A percentile compares a stretch with the other conserved stretches of the same genome.
phyloP scores from a whole-genome alignment of 2,888 invertebrate species.

The Polyploca ridens region DNA sequence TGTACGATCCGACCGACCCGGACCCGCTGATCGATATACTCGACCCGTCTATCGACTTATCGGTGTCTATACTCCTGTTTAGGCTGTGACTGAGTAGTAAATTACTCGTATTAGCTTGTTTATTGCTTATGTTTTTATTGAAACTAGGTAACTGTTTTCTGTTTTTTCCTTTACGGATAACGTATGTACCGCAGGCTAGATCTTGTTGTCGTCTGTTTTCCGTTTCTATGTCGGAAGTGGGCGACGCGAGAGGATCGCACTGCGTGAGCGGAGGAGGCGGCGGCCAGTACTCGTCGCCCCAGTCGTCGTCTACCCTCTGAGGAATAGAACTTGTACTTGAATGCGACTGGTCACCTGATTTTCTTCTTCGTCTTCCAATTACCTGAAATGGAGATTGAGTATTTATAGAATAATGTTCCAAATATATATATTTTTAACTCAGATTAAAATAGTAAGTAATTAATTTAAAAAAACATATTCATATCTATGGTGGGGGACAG shows the following conservation, averaged over 20 bases:
- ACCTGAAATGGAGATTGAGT: conserved; percentile 69
- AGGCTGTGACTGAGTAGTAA: conserved; percentile 76
- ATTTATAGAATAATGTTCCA: too few relatives aligned
- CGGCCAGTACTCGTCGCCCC: conserved; percentile 88
- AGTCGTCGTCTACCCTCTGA: conserved; percentile 85
- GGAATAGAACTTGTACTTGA: conserved; percentile 90
- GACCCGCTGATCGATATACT: conserved; percentile 81
- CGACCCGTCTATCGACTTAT: conserved; percentile 78
- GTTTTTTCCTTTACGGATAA: conserved; percentile 90
- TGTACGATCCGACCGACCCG: conserved; percentile 84
- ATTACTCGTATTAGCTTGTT: conserved; percentile 61
- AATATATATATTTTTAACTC: too few relatives aligned
- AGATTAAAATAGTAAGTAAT: too few relatives aligned
- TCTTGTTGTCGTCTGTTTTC: conserved; percentile 68
- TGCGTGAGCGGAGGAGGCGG: conserved; percentile 88
- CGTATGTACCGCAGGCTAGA: conserved; percentile 88
- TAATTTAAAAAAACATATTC: too few relatives aligned
- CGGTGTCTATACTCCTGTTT: conserved; percentile 76
- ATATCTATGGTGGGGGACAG: too few relatives aligned
- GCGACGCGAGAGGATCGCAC: conserved; percentile 87
- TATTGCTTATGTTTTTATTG: conserved; percentile 80
- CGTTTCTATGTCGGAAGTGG: conserved; percentile 85
- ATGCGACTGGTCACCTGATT: conserved; percentile 84
- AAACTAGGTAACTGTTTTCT: conserved; percentile 87
- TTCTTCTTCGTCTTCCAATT: conserved; percentile 82